Evolutionary conservation across 2,113 vertebrate genomes (phyloP), one percentile per base, ranked within the genome.

Genomic region (Gulo gulo): DNA sequence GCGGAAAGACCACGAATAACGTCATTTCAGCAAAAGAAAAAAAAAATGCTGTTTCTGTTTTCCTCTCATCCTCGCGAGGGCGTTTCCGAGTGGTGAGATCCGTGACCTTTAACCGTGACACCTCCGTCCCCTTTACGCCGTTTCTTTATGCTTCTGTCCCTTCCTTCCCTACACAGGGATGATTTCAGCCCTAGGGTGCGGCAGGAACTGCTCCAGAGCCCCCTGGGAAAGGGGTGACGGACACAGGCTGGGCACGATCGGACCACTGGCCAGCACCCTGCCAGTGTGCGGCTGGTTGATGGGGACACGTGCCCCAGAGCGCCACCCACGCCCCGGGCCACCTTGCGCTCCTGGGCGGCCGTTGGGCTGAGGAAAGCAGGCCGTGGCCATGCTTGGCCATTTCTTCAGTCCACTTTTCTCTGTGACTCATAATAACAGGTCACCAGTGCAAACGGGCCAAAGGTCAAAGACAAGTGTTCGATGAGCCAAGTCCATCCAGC

Each of bases 211-310:
- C 39, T 45, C 42, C 73, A 45, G 73, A 29, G 73, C 23, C 39
- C 42, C 12, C 39, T 18, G 42, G 73, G 18, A 6, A 29, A 42
- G 71, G 24, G 39, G 24, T 6, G 13, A 2, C 4, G 24, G 42
- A 8, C 13, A 29, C 6, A 26, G 7, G 3, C 39, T 36, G 67
- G 20, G 67, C 67, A 36, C 8, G 16, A 10, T 20, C 16, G 0
- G 67, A 21, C 34, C 16, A 1, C 8, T 39, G 6, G 14, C 24
- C 73, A 6, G 29, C 29, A 1, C 15, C 0, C 2, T 0, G 4
- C 11, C 45, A 6, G 45, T 11, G 45, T 0, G 16, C 4, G 31
- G 76, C 45, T 20, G 45, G 26, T 5, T 1, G 24, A 47, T 11
- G 76, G 73, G 39, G 39, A 79, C 74, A 50, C 29, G 1, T 16